Conservation (phyloP, 2,113 vertebrate species). For the Embiotoca jacksoni region DNA sequence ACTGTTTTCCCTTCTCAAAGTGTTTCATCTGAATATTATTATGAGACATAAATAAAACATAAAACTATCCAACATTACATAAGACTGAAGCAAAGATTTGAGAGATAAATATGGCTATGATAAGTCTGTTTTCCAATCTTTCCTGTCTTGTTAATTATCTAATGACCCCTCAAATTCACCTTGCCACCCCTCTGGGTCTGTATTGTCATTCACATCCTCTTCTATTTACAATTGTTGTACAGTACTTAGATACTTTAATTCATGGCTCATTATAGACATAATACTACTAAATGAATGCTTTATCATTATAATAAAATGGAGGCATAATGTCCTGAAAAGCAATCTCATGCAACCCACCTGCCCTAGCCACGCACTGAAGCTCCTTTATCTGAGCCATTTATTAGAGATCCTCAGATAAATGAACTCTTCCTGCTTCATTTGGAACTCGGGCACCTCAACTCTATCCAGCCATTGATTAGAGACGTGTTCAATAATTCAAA, state of each 20-base stretch:
- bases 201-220: neutral
- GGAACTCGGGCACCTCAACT: constrained; percentile 26
- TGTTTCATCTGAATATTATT: too few species aligned
- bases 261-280: neutral
- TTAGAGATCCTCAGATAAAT: constrained; percentile 49
- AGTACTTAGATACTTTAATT: neutral
- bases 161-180: constrained; percentile 2
- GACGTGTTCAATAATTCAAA: constrained; percentile 71
- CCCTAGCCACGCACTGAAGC: neutral
- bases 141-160: constrained; percentile 10
- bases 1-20: too few species aligned
- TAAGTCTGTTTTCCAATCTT: neutral
- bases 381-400: constrained; percentile 16
- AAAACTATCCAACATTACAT: neutral
- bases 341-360: constrained; percentile 2
- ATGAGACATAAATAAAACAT: neutral
- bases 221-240: neutral
- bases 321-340: neutral
- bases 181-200: neutral
- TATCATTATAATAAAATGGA: neutral
- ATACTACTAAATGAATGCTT: neutral
- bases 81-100: neutral
- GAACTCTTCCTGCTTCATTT: constrained; percentile 48
- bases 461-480: constrained; percentile 62
- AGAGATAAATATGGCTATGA: neutral